Base-by-base conservation (phyloP, 2,888 invertebrate genomes). In the Atethmia centrago region DNA sequence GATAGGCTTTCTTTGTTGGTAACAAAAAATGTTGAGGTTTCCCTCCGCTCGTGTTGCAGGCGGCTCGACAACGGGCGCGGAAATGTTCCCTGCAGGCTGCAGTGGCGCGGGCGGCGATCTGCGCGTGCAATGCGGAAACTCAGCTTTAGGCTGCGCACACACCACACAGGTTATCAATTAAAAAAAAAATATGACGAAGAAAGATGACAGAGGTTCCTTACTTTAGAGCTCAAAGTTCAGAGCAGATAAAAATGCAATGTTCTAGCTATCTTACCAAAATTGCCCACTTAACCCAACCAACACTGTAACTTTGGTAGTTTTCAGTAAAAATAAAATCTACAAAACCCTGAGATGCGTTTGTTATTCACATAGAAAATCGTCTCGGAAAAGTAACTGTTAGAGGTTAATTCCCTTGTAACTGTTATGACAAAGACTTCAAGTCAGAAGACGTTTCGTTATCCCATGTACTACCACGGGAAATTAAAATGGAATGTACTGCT, bases 71-170 rank as follows among this genome's bases (percentile, higher is more conserved):
- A 77, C 83, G 81, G 84, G 88, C 89, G 88, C 89, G 90, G 92
- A 93, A 92, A 92, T 89, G 90, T 91, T 89, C 87, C 90, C 88
- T 89, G 90, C 90, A 89, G 89, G 88, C 91, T 90, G 90, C 90
- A 88, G 82, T 80, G 84, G 86, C 79, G 86, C 86, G 79, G 80
- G 77, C 83, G 79, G 78, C 85, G 86, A 77, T 82, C 85, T 77
- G 82, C 68, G 82, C 84, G 86, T 82, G 92, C 94, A 92, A 94
- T 93, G 93, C 94, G 94, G 93, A 94, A 94, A 91, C 91, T 87
- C 87, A 80, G 86, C 90, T 92, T 91, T 91, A 92, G 90, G 87
- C 85, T 80, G 75, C 81, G 69, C 72, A 77, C 77, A 71, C 79
- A 71, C 59, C 25, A 14, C 75, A 74, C 45, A 56, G 62, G n/a